Conservation (phyloP, 2,113 vertebrate genomes). For the Mormyrus iriodes region DNA sequence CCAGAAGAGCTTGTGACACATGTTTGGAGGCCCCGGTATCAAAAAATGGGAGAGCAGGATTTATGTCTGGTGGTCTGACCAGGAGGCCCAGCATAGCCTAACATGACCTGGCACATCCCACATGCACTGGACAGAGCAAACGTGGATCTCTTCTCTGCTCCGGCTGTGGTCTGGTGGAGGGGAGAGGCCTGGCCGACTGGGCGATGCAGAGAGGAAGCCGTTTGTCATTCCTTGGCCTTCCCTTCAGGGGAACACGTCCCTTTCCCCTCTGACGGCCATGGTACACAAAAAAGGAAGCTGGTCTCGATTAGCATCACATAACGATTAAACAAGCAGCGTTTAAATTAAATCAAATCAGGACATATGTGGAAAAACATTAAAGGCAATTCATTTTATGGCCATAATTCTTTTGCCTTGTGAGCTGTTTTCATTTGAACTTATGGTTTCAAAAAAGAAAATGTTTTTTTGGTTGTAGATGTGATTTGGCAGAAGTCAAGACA, state of each 20-base stretch:
- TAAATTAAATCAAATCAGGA: conserved; percentile 34
- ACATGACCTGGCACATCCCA: background rate
- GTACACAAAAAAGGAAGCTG: conserved; percentile 25
- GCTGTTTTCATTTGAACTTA: conserved; percentile 42
- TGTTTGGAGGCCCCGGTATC: background rate
- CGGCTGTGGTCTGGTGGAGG: background rate
- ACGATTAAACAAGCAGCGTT: conserved; percentile 26
- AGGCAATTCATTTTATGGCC: conserved; percentile 30
- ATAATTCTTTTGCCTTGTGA: conserved; percentile 41
- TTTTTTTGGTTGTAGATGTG: conserved; percentile 35
- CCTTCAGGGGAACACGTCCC: background rate
- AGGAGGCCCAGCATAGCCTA: background rate
- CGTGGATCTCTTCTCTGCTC: background rate
- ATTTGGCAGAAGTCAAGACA: conserved; percentile 38
- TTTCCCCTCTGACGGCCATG: background rate
- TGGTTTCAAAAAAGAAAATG: conserved; percentile 44
- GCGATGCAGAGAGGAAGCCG: conserved; percentile 1
- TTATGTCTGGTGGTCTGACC: background rate
- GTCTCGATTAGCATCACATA: conserved; percentile 37
- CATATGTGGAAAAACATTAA: conserved; percentile 11
- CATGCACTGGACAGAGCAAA: background rate
- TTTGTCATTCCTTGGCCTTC: background rate
- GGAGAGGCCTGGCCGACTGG: background rate
- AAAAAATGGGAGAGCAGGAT: background rate
- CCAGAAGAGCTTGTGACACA: background rate